Percentiles rank a stretch among this genome's conserved stretches.
These are phyloP conservation scores for Progne subis DNA, from an alignment of 2,113 vertebrate species.

Conservation along the genomic window DNA sequence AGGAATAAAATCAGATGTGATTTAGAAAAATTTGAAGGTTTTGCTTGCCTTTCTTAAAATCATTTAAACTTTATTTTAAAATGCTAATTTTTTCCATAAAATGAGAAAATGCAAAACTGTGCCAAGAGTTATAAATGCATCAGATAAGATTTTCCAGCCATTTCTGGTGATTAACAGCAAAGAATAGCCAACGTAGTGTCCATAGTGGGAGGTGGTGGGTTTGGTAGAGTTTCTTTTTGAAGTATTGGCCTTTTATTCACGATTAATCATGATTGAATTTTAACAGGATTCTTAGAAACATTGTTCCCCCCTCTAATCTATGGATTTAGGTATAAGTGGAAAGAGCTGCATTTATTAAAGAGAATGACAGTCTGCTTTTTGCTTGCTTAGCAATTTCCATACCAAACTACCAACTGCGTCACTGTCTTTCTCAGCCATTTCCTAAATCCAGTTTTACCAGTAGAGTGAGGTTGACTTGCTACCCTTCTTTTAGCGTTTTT, in stretches of 20 bases:
- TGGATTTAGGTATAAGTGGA: neutral
- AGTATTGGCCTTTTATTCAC: neutral
- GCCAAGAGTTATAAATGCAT: neutral
- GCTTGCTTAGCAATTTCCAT: slow-evolving; percentile 13
- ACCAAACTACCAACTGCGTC: neutral
- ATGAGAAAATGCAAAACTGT: neutral
- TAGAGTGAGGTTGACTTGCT: neutral
- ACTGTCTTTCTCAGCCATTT: neutral
- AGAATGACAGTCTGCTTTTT: neutral
- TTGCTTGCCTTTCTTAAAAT: neutral
- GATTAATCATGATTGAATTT: neutral
- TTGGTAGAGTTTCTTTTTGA: neutral
- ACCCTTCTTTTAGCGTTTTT: neutral
- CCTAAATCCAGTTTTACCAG: slow-evolving; percentile 14
- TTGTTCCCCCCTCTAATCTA: neutral
- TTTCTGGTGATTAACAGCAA: neutral
- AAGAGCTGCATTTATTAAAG: neutral
- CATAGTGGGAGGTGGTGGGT: neutral
- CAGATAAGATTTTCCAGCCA: neutral
- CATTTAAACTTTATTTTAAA: neutral
- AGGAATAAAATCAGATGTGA: neutral
- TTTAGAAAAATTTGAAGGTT: neutral
- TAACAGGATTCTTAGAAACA: neutral
- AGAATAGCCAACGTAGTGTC: neutral
- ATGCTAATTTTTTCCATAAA: neutral